Conservation (phyloP, 2,888 invertebrate genomes). For the Pomacea canaliculata region DNA sequence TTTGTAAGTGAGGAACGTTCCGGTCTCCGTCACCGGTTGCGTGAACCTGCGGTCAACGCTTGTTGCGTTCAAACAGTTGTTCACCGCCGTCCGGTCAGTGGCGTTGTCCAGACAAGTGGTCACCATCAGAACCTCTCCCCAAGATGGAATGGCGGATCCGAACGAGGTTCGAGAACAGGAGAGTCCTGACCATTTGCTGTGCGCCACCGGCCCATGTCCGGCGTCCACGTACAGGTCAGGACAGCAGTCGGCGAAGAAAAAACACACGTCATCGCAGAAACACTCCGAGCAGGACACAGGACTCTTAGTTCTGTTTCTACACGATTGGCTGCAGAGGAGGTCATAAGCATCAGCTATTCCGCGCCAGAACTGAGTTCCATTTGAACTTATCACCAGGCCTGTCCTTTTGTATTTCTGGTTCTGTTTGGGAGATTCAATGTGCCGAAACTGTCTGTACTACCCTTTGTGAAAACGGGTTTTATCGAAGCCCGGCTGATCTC, state of each 20-base stretch:
- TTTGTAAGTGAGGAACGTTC: conserved; percentile 16
- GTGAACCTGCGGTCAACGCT: conserved; percentile 14
- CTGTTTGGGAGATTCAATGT: no score
- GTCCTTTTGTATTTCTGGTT: no score
- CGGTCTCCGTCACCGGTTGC: conserved; percentile 18
- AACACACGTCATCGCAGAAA: conserved; percentile 17
- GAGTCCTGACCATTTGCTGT: background rate
- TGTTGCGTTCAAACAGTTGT: background rate
- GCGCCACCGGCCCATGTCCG: background rate
- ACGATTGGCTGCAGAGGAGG: conserved; percentile 5
- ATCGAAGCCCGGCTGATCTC: no score
- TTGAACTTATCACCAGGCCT: background rate
- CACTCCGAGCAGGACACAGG: background rate
- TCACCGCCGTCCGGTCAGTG: background rate
- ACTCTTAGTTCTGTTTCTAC: background rate
- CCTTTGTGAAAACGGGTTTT: no score
- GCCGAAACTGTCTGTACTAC: no score
- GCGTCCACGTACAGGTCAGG: conserved; percentile 8
- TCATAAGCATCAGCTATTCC: conserved; percentile 4
- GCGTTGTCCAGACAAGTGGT: background rate
- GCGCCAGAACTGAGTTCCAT: background rate
- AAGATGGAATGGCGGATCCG: background rate
- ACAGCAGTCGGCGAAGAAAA: conserved; percentile 24
- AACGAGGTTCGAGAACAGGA: conserved; percentile 10
- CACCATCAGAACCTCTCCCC: background rate